These are phyloP conservation scores for Philonicus albiceps DNA, from an alignment of 2,888 invertebrate species.

Conservation along the genomic window DNA sequence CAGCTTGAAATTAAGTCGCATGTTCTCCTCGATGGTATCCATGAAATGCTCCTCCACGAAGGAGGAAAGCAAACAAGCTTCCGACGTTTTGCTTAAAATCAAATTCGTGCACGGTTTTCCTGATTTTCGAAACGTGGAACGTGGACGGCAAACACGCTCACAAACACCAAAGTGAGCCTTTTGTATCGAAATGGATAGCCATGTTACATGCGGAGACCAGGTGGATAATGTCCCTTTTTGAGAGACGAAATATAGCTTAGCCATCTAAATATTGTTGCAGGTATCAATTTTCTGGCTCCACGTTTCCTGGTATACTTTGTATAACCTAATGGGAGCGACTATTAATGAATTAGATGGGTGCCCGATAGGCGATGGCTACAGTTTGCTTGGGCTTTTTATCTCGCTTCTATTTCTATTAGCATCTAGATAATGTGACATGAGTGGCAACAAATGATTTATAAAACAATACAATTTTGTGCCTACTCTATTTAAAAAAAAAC, in stretches of 20 bases:
- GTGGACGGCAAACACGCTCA: neutral
- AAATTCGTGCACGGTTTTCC: conserved; percentile 7
- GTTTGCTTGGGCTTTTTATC: neutral
- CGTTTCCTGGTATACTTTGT: neutral
- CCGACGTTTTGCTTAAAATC: conserved; percentile 26
- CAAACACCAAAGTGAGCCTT: neutral
- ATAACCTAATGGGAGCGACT: neutral
- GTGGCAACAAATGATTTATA: neutral
- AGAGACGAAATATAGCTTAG: neutral
- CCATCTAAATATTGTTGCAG: neutral
- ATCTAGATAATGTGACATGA: neutral
- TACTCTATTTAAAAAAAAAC: too few relatives aligned
- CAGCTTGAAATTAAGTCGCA: conserved; percentile 4
- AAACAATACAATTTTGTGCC: neutral
- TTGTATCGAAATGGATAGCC: neutral
- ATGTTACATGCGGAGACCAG: neutral
- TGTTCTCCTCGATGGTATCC: neutral
- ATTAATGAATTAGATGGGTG: neutral
- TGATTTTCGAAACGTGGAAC: neutral
- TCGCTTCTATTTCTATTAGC: neutral
- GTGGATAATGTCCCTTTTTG: neutral
- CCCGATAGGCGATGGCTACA: neutral
- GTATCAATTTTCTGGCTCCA: neutral
- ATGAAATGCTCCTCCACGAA: neutral
- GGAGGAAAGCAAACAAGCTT: conserved; percentile 15